Conservation (phyloP, 2,113 vertebrate genomes). For the Centrocercus urophasianus region DNA sequence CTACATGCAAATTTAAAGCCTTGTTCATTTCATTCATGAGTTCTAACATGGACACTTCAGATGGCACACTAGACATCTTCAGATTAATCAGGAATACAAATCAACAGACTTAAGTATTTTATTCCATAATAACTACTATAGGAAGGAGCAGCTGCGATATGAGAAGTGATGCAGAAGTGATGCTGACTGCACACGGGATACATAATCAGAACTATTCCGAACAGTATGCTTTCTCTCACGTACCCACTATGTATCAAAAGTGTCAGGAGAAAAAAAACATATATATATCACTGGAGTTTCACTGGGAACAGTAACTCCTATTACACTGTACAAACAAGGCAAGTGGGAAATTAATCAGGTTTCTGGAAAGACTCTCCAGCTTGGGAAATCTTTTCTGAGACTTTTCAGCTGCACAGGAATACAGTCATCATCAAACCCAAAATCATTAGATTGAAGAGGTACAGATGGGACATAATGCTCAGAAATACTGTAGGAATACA, state of each 20-base stretch:
- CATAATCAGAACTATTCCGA: neutral
- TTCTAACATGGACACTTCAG: neutral
- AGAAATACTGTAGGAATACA: neutral
- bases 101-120: neutral
- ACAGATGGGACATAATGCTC: constrained; percentile 44
- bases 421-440: constrained; percentile 55
- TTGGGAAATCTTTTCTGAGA: constrained; percentile 61
- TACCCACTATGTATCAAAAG: neutral
- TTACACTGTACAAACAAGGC: neutral
- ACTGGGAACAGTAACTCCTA: constrained; percentile 29
- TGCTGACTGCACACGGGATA: neutral
- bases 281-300: neutral
- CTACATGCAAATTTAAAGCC: neutral
- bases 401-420: constrained; percentile 67
- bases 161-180: neutral
- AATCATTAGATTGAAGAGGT: constrained; percentile 52
- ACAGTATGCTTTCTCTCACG: neutral
- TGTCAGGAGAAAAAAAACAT: neutral
- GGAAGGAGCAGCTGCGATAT: neutral
- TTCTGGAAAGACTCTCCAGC: constrained; percentile 56
- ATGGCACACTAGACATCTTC: neutral
- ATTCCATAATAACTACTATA: neutral
- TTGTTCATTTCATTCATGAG: neutral
- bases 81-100: neutral
- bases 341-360: constrained; percentile 51